These are phyloP conservation scores for Geopemphigus sp. DNA, from an alignment of 1,140 invertebrate genomes.

Conservation along the genomic window DNA sequence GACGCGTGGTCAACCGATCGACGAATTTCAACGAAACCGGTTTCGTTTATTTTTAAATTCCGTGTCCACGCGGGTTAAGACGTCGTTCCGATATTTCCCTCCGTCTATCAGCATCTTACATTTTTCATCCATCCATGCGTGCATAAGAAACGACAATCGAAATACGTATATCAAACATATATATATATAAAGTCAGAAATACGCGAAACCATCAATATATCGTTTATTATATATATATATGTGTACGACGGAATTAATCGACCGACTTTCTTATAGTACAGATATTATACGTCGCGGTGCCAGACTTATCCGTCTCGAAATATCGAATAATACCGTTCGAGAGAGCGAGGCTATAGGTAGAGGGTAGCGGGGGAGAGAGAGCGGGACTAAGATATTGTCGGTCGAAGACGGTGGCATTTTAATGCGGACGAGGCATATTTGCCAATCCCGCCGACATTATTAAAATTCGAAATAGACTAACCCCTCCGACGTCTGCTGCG, in stretches of 20 bases:
- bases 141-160: not conserved
- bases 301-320: slow-evolving; percentile 2
- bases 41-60: slow-evolving; percentile 7
- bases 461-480: slow-evolving; percentile 45
- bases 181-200: not conserved
- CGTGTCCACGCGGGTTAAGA: not conserved
- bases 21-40: not conserved
- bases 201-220: not conserved
- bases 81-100: not conserved
- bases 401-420: slow-evolving; percentile 37
- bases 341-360: not conserved
- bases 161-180: not conserved
- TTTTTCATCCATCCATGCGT: not conserved
- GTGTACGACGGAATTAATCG: not conserved
- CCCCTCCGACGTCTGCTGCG: slow-evolving; percentile 20
- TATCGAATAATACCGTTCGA: slow-evolving; percentile 22
- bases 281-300: not conserved
- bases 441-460: slow-evolving; percentile 26
- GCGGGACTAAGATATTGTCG: slow-evolving; percentile 4
- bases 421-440: slow-evolving; percentile 45
- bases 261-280: slow-evolving; percentile 3
- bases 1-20: not conserved
- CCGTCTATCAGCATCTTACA: not conserved
- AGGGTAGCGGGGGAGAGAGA: too few relatives aligned
- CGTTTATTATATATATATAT: not conserved